Conservation (phyloP, 2,113 vertebrate species). For the Thunnus maccoyii region DNA sequence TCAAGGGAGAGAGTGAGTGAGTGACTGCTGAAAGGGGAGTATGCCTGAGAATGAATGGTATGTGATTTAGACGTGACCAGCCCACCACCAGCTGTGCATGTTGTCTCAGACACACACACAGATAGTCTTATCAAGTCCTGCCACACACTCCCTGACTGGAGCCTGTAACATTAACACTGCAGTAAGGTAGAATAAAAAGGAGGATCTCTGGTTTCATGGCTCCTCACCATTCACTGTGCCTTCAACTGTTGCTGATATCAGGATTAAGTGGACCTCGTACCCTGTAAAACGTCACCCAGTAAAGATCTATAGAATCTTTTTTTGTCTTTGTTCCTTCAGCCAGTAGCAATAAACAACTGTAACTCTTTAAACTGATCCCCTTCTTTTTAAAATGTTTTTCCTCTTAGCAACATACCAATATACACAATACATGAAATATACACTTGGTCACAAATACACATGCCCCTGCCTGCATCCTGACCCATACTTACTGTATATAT, state of each 20-base stretch:
- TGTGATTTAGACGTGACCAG: slow-evolving; percentile 63
- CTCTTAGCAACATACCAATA: too few relatives aligned
- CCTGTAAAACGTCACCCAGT: background rate
- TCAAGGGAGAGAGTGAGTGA: slow-evolving; percentile 60
- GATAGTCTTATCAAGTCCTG: slow-evolving; percentile 33
- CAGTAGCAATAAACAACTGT: too few relatives aligned
- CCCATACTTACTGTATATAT: too few relatives aligned
- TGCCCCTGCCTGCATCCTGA: too few relatives aligned
- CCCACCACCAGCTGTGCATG: slow-evolving; percentile 76
- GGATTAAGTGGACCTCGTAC: background rate
- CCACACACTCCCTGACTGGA: slow-evolving; percentile 36
- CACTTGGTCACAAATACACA: too few relatives aligned
- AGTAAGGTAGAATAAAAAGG: slow-evolving; percentile 24
- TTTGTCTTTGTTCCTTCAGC: too few relatives aligned
- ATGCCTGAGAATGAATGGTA: slow-evolving; percentile 72
- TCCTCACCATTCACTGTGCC: background rate
- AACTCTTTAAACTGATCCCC: too few relatives aligned
- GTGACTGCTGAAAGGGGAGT: slow-evolving; percentile 59
- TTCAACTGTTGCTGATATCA: background rate
- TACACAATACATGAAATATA: too few relatives aligned
- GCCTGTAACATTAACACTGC: slow-evolving; percentile 43
- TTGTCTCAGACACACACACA: slow-evolving; percentile 39
- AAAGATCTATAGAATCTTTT: too few relatives aligned
- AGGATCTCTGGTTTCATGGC: slow-evolving; percentile 19
- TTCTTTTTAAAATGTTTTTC: too few relatives aligned